phyloP scores from a whole-genome alignment of 92 coral and sea anemone species.

The Metridium senile region DNA sequence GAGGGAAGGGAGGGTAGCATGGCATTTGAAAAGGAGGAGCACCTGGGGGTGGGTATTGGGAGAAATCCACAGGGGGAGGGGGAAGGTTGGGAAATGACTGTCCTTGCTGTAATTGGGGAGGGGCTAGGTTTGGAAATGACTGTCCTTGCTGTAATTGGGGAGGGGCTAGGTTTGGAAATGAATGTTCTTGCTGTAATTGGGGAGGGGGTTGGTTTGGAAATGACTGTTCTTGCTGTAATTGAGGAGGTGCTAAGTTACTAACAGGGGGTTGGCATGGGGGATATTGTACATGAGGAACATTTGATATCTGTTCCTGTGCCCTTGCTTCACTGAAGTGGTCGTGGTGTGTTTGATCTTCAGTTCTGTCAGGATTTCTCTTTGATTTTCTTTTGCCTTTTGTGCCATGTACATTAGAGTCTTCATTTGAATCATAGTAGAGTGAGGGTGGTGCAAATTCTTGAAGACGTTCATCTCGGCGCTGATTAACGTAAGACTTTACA shows the following conservation, averaged over 20 bases:
- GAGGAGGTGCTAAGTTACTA: constrained; percentile 38
- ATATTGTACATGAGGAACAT: constrained; percentile 5
- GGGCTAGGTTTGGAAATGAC: constrained; percentile 35
- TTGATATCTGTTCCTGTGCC: constrained; percentile 13
- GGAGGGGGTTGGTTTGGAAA: constrained; percentile 40
- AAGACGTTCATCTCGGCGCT: constrained; percentile 66
- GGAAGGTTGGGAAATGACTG: constrained; percentile 20
- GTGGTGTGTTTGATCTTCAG: background rate
- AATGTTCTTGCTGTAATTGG: background rate
- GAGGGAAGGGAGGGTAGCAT: constrained; percentile 24
- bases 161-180: constrained; percentile 28
- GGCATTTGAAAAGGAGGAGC: constrained; percentile 3
- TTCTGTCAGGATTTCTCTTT: background rate
- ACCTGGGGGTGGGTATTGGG: constrained; percentile 31
- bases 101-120: constrained; percentile 10
- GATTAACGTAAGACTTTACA: constrained; percentile 29
- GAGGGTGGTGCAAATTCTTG: constrained; percentile 93
- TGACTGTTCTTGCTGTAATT: background rate
- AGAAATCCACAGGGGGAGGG: constrained; percentile 40
- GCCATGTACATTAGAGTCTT: background rate
- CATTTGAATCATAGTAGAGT: constrained; percentile 61
- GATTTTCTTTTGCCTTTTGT: background rate
- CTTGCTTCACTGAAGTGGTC: background rate
- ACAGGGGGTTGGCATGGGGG: constrained; percentile 69
- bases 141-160: constrained; percentile 15